Evolutionary conservation across 2,888 invertebrate species (phyloP).

Genomic region (Cheilosia soror): DNA sequence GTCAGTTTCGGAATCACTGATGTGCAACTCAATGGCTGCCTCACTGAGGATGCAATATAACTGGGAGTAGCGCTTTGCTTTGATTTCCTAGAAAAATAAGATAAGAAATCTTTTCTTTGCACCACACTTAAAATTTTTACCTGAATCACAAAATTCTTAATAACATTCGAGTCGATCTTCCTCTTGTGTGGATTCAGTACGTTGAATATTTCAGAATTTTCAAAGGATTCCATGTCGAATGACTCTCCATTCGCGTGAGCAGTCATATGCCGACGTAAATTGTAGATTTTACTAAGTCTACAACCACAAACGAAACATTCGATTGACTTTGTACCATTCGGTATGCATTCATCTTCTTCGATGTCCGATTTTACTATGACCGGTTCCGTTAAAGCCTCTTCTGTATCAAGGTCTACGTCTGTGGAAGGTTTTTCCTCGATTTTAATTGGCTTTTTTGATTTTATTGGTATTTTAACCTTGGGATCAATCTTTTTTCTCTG

Average conservation of each 20-base stretch:
- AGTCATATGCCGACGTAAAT: slow-evolving; percentile 67
- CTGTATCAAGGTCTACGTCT: neutral
- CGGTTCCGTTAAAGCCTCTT: neutral
- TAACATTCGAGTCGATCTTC: slow-evolving; percentile 73
- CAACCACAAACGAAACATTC: slow-evolving; percentile 75
- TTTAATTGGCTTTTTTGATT: neutral
- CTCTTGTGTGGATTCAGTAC: slow-evolving; percentile 72
- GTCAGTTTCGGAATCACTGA: slow-evolving; percentile 76
- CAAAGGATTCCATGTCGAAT: slow-evolving; percentile 53
- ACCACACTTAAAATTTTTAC: neutral
- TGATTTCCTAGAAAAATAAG: slow-evolving; percentile 52
- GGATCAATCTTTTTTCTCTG: neutral
- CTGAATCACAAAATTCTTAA: slow-evolving; percentile 70
- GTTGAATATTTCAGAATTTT: slow-evolving; percentile 66
- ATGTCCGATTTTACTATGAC: slow-evolving; percentile 51
- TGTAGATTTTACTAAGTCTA: slow-evolving; percentile 71
- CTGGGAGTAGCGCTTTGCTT: slow-evolving; percentile 74
- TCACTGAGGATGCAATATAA: slow-evolving; percentile 76
- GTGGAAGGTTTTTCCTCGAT: neutral
- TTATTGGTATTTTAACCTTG: neutral
- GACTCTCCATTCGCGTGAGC: slow-evolving; percentile 51
- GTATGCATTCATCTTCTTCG: slow-evolving; percentile 75
- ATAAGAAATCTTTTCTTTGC: neutral
- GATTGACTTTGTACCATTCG: slow-evolving; percentile 72
- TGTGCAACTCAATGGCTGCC: slow-evolving; percentile 71